Base-by-base conservation (phyloP, 2,888 invertebrate species). In the Lamellibrachia columna region DNA sequence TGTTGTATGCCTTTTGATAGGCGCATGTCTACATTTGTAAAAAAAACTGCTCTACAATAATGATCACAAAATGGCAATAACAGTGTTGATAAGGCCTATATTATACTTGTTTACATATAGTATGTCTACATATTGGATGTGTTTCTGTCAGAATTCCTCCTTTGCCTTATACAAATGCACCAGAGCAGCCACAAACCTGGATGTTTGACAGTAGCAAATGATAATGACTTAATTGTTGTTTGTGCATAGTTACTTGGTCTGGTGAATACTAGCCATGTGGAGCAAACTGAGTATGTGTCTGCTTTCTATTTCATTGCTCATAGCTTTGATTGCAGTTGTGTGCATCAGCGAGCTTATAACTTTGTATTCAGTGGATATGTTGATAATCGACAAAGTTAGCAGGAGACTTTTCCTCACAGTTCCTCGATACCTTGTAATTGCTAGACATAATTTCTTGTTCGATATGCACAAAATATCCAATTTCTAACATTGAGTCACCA, bases 151-250 rank as follows among this genome's bases (percentile, higher is more conserved):
- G n/a, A 75, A 75, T 22, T 75, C 22, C 75, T 22, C 15, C 22
- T 15, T 75, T 22, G 22, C n/a, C 75, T 22, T 15, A 75, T 22
- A 75, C n/a, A 22, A 22, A 75, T 75, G 22, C 15, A 75, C 75
- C n/a, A n/a, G 15, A 22, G 75, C 75, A 22, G 22, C n/a, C 75
- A 75, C 22, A 75, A 6, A 75, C 75, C 15, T 75, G 22, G 75
- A 3, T 11, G 15, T 75, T 75, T 75, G 6, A 6, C 75, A 75
- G 75, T 75, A 6, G 3, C 55, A 55, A 55, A 7, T 75, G 22
- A 75, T 75, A 75, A 75, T 75, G 75, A 75, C 75, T 75, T 75
- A 75, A 15, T 75, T 75, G 75, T 75, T 75, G 75, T 75, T 15
- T 75, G 75, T 75, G 22, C n/a, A 60, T 11, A 60, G 55, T 9